These are phyloP conservation scores for Oxystoma pomonae DNA, from an alignment of 2,888 invertebrate species.

Conservation along the genomic window DNA sequence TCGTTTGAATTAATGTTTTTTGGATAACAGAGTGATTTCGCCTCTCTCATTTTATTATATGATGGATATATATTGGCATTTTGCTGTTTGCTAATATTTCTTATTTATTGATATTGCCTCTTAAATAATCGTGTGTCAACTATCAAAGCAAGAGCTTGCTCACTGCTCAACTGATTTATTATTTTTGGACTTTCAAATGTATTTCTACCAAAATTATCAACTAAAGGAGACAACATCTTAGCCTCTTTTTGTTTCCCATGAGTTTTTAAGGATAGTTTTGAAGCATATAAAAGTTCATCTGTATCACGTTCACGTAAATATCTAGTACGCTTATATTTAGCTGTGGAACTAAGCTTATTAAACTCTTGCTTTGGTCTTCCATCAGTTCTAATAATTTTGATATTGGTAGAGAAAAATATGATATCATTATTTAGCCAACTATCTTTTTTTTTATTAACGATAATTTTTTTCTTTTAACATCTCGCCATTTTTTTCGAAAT, in stretches of 20 bases:
- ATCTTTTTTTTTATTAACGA: background rate
- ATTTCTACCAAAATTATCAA: background rate
- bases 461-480: background rate
- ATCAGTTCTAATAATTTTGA: background rate
- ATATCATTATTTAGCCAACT: background rate
- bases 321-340: background rate
- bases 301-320: background rate
- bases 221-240: background rate
- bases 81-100: background rate
- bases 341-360: background rate
- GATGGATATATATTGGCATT: background rate
- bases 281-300: background rate
- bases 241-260: background rate
- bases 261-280: background rate
- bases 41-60: constrained; percentile 1
- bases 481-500: background rate
- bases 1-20: constrained; percentile 4
- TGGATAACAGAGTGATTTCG: background rate
- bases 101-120: background rate
- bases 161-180: background rate
- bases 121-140: background rate
- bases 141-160: background rate
- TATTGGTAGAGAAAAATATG: background rate
- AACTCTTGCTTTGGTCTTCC: background rate
- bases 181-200: too few relatives aligned